phyloP scores from a whole-genome alignment of 2,113 vertebrate species.

The Neopipo cinnamomea region DNA sequence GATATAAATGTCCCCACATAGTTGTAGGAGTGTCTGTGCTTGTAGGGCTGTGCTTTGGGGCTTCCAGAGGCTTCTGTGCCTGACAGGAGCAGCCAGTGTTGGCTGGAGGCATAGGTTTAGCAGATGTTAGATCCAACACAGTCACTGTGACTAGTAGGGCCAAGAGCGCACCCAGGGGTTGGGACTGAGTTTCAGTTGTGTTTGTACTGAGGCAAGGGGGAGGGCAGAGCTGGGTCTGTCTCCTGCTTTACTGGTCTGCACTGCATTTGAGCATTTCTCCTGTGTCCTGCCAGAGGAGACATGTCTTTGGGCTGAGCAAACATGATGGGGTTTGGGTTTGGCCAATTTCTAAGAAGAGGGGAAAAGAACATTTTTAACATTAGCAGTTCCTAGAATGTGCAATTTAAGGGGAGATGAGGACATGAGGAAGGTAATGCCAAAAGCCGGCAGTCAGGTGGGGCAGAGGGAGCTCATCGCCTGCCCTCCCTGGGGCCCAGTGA shows the following conservation, averaged over 20 bases:
- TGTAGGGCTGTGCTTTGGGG: not conserved
- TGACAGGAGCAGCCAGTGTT: accelerated
- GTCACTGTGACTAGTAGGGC: not conserved
- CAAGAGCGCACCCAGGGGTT: not conserved
- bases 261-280: not conserved
- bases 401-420: not conserved
- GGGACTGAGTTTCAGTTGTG: not conserved
- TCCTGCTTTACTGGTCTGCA: not conserved
- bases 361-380: not conserved
- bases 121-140: not conserved
- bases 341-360: not conserved
- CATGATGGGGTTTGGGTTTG: not conserved
- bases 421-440: not conserved
- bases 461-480: not conserved
- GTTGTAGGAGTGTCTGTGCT: conserved; percentile 22
- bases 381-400: not conserved
- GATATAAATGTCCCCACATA: not conserved
- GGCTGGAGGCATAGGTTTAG: not conserved
- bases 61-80: not conserved
- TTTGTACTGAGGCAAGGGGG: not conserved
- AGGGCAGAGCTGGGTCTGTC: not conserved
- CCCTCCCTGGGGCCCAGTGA: not conserved
- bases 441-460: not conserved
- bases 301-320: not conserved
- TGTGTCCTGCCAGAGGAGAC: not conserved